Percentiles rank a stretch among this genome's conserved stretches.
Evolutionary conservation across 2,113 vertebrate genomes (phyloP).

Genomic region (Fulica atra): DNA sequence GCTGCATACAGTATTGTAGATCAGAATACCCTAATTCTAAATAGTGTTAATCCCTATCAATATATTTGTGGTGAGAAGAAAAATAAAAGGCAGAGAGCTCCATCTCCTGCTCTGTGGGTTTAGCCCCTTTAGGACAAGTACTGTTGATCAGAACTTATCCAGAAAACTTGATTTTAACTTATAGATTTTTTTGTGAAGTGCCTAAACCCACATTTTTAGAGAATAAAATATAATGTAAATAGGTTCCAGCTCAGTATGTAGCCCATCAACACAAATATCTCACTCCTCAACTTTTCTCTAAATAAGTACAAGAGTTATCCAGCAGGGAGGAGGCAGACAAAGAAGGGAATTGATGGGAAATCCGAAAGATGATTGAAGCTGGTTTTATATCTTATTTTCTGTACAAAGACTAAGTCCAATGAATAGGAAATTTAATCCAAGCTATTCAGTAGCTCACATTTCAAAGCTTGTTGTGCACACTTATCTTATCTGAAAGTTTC

Average conservation of each 20-base stretch:
- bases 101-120: not conserved
- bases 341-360: not conserved
- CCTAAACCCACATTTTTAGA: not conserved
- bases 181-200: not conserved
- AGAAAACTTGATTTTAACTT: not conserved
- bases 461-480: not conserved
- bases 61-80: not conserved
- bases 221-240: not conserved
- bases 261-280: not conserved
- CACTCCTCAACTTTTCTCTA: not conserved
- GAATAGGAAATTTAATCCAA: constrained; percentile 49
- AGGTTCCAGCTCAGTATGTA: not conserved
- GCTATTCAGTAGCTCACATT: not conserved
- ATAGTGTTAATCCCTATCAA: not conserved
- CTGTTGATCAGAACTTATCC: not conserved
- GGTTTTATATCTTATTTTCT: not conserved
- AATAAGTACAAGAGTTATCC: not conserved
- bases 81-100: not conserved
- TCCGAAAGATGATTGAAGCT: not conserved
- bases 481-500: constrained; percentile 26
- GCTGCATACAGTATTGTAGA: not conserved
- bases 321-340: not conserved
- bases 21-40: not conserved
- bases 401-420: not conserved
- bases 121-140: accelerated